Conservation (phyloP, 1,140 invertebrate genomes). For the Halesus radiatus region DNA sequence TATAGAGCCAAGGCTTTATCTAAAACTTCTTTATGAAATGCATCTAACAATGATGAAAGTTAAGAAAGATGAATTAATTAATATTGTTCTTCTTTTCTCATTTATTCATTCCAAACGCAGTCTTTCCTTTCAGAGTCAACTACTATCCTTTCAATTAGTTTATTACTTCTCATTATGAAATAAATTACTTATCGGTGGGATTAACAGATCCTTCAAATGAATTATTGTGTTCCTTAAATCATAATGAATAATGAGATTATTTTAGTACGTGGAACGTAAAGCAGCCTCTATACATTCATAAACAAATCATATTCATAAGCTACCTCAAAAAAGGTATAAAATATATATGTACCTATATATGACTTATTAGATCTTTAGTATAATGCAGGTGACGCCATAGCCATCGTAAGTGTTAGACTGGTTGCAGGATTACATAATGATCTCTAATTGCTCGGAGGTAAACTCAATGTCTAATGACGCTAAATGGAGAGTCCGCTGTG, state of each 20-base stretch:
- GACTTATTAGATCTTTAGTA: conserved; percentile 51
- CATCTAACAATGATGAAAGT: background rate
- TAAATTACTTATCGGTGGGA: conserved; percentile 3
- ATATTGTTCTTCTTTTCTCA: conserved; percentile 3
- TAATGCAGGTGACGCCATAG: conserved; percentile 48
- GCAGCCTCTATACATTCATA: conserved; percentile 51
- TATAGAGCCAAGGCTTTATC: no score
- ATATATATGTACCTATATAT: conserved; percentile 43
- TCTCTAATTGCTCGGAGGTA: no score
- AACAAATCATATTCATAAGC: conserved; percentile 49
- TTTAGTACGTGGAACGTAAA: conserved; percentile 29
- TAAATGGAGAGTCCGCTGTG: no score
- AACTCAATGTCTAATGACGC: no score
- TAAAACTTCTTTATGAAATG: background rate
- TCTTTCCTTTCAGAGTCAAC: background rate
- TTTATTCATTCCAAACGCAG: background rate
- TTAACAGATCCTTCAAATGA: background rate
- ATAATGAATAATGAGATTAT: conserved; percentile 14
- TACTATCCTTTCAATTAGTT: no score
- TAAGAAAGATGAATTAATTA: background rate
- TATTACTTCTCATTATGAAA: background rate
- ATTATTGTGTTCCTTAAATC: conserved; percentile 10
- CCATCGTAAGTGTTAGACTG: background rate
- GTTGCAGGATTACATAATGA: no score
- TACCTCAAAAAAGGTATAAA: conserved; percentile 55